Evolutionary conservation across 2,113 vertebrate species (phyloP), one percentile per base, ranked within the genome.

Genomic region (Pachycephala philippinensis): DNA sequence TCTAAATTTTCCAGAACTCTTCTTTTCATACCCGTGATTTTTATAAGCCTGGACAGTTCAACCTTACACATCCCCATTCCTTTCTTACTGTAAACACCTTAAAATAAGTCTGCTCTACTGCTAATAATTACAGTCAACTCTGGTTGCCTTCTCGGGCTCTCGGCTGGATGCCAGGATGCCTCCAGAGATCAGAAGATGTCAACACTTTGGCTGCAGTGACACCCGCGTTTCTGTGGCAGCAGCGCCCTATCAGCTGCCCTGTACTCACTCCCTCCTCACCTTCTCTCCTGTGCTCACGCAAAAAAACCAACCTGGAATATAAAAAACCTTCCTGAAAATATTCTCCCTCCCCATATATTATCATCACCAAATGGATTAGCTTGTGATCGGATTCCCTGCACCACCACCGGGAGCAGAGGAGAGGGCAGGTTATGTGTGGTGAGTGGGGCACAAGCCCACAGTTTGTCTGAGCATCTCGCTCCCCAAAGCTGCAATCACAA

Each of bases 21-120:
- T 33, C 37, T 44, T 77, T 33, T 23, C 27, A 37, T 28, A n/a
- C 9, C 15, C 26, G 4, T 90, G 88, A 94, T 85, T 92, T 94
- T 83, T 92, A 95, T 76, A 40, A 92, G 35, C 40, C 76, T 89
- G 60, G 87, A 94, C 96, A 96, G 79, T 24, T 92, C 68, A 87
- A 75, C 72, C 64, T 95, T 89, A 90, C 90, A 88, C 90, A 90
- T 92, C 33, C 57, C 11, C 13, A 2, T 37, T 37, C 39, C 30
- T 49, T 89, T 37, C 56, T 61, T 78, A 52, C 42, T 50, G 49
- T 94, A 89, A 96, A 90, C 85, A 94, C 85, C 90, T 94, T 80
- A 94, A 93, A 91, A 33, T 70, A 90, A 88, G 68, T 33, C 56
- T 0, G 0, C 37, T 89, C 19, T 52, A 20, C 28, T 42, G 64